Base-by-base conservation (phyloP, 2,888 invertebrate species). In the Phortica okadai region DNA sequence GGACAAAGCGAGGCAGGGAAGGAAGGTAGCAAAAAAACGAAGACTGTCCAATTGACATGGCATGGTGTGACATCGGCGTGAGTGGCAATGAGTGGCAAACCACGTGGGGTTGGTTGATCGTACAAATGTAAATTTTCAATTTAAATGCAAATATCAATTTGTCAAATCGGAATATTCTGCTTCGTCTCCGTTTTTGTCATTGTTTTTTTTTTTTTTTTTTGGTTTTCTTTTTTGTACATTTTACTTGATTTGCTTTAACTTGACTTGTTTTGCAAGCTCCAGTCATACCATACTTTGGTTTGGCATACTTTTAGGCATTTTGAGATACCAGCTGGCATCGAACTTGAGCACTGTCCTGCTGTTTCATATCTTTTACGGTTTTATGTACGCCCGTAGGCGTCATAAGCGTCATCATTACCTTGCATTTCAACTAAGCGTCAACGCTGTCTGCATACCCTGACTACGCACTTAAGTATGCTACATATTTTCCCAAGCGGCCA, bases 61-160 rank as follows among this genome's bases (percentile, higher is more conserved):
- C 50, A 59, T 56, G 64, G 78, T 78, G 78, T 42, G 62, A 11
- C 66, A 59, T 59, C 16, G 44, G 16, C 21, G 42, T 42, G 44
- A 7, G 58, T 62, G 45, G 7, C 41, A 41, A 41, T 50, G 62
- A 64, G 50, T 54, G 66, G 14, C 56, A 33, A 8, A 45, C 5
- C 45, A 50, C 50, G 70, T 72, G 33, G 70, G 50, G 62, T 62
- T n/a, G 75, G 21, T 45, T 72, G 54, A 76, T 62, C 74, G 84
- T 80, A 88, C 89, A 90, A 91, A 90, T 91, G 91, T 91, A 91
- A 90, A 91, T 91, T 91, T 91, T 91, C 91, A 91, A 91, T 91
- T 91, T 91, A 91, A 91, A 91, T 91, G 91, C 91, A 91, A 91
- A 91, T 91, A 91, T 91, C 91, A 91, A 91, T 91, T 91, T 91